Base-by-base conservation (phyloP, 2,797 vertebrate genomes). In the Gadopsis marmoratus region DNA sequence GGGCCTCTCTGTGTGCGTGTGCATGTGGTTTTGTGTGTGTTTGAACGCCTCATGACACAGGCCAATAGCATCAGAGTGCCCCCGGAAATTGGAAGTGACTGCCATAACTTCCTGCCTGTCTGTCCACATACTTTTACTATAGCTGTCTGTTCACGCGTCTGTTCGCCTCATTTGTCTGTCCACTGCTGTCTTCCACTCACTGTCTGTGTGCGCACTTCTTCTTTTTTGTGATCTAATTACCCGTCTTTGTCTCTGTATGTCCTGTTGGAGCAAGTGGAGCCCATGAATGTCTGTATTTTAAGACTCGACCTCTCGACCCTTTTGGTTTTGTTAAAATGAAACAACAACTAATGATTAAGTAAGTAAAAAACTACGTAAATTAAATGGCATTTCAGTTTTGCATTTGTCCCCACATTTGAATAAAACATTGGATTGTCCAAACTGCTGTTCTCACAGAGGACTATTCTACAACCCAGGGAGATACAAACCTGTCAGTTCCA, bases 21-120 rank as follows among this genome's bases (percentile, higher is more conserved):
- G 78, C 43, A 31, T 35, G 54, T 55, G 79, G 60, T 65, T 60
- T 13, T 77, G 76, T 76, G 75, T 71, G 79, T 82, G 77, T 86
- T 19, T 70, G 68, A 80, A 71, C 39, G 80, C 78, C 61, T 78
- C 76, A 39, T 84, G 88, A 88, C 87, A 92, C 81, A 82, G 91
- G 90, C 89, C 88, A 87, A 82, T 67, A 55, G 84, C 59, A 41
- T 89, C 82, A 82, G 58, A 85, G 75, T 69, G 83, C 67, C 78
- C 88, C 80, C 82, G 84, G 88, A 94, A 91, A 95, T 94, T 92
- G 84, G 84, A 92, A 89, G 90, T 86, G 89, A 91, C 86, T 68
- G 81, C 81, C 78, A 82, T 86, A 86, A 93, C 85, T 89, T 87
- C 78, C 85, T 78, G 74, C 54, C 75, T 79, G 83, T 78, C 82